phyloP scores from a whole-genome alignment of 2,113 vertebrate genomes.

The Orientallactaga bullata region DNA sequence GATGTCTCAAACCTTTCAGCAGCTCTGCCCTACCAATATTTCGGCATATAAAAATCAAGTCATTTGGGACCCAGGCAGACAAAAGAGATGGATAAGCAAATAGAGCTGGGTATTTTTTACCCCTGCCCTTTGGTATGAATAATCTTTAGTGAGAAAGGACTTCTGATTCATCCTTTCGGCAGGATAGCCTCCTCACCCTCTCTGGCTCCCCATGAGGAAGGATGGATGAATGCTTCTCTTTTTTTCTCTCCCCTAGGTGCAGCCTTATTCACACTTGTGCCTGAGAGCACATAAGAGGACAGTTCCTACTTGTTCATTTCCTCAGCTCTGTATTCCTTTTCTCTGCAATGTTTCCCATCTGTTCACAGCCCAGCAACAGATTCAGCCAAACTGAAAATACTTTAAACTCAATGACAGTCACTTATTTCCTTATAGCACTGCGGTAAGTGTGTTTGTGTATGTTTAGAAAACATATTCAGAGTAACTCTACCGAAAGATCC shows the following conservation, averaged over 20 bases:
- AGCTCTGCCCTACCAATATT: constrained; percentile 81
- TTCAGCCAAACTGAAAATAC: constrained; percentile 84
- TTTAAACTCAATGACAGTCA: constrained; percentile 81
- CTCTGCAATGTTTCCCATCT: constrained; percentile 85
- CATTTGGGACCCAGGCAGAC: constrained; percentile 73
- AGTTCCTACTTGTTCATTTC: constrained; percentile 85
- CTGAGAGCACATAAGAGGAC: constrained; percentile 84
- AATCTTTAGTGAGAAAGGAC: constrained; percentile 87
- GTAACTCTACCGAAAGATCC: constrained; percentile 50
- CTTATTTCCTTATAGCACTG: constrained; percentile 81
- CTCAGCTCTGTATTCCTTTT: constrained; percentile 84
- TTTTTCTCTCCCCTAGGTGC: constrained; percentile 89
- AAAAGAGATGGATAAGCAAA: constrained; percentile 73
- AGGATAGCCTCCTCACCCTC: constrained; percentile 82
- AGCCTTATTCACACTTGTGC: constrained; percentile 87
- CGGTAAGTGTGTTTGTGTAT: constrained; percentile 18
- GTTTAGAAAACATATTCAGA: constrained; percentile 74
- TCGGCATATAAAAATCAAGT: constrained; percentile 73
- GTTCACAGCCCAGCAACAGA: constrained; percentile 80
- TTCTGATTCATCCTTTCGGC: constrained; percentile 87
- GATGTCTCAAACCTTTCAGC: constrained; percentile 86
- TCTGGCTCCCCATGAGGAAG: constrained; percentile 87
- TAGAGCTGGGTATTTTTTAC: constrained; percentile 88
- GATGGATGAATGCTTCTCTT: constrained; percentile 88
- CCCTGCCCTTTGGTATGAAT: constrained; percentile 87